These are phyloP conservation scores for Eurystomus gularis DNA, from an alignment of 2,113 vertebrate genomes.

Conservation along the genomic window DNA sequence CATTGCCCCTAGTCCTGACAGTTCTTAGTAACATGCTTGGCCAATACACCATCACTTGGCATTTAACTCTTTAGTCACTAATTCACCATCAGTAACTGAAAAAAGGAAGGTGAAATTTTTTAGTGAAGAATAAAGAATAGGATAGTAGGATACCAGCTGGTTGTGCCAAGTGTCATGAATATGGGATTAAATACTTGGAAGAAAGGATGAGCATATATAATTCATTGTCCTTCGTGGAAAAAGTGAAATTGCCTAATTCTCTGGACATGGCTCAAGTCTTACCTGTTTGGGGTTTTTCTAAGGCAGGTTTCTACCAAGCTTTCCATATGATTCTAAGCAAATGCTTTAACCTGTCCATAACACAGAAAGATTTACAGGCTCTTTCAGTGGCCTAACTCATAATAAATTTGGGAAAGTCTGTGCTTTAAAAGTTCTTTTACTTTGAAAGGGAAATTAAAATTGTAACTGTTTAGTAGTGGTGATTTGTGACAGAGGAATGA, in stretches of 20 bases:
- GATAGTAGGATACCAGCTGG: background rate
- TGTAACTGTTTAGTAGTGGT: background rate
- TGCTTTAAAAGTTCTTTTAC: background rate
- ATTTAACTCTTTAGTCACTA: background rate
- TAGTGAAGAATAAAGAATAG: background rate
- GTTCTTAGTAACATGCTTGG: background rate
- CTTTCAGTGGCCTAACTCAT: background rate
- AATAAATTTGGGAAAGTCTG: background rate
- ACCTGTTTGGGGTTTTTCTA: accelerated
- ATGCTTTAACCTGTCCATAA: background rate
- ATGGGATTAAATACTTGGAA: background rate
- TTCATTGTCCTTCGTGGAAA: background rate
- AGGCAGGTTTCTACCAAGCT: background rate
- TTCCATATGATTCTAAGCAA: background rate
- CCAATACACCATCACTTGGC: background rate
- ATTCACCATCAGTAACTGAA: background rate
- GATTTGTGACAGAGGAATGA: background rate
- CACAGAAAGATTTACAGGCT: background rate
- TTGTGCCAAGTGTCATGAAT: background rate
- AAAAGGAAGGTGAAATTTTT: background rate
- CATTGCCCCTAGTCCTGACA: background rate
- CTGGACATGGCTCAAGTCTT: background rate
- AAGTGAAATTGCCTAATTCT: background rate
- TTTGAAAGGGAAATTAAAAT: background rate
- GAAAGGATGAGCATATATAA: background rate